Conservation (phyloP, 2,888 invertebrate species). For the Phania funesta region DNA sequence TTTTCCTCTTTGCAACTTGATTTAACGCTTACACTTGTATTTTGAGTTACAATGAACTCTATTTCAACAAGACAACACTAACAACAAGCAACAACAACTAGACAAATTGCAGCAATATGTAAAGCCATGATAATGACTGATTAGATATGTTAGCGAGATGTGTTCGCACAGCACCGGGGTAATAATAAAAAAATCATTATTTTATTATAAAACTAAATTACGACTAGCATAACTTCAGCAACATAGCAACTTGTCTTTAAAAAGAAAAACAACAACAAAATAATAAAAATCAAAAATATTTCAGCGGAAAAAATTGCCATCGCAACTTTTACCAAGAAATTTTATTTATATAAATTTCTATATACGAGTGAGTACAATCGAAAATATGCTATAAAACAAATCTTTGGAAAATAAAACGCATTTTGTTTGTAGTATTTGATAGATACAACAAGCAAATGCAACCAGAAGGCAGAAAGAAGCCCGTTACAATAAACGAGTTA, state of each 20-base stretch:
- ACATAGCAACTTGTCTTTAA: constrained; percentile 35
- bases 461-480: constrained; percentile 54
- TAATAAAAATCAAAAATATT: constrained; percentile 14
- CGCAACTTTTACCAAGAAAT: constrained; percentile 65
- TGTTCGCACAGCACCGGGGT: constrained; percentile 18
- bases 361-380: constrained; percentile 46
- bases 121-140: constrained; percentile 61
- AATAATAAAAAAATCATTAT: constrained; percentile 21
- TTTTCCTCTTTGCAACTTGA: constrained; percentile 4
- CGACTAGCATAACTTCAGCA: constrained; percentile 38
- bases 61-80: constrained; percentile 40
- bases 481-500: constrained; percentile 45
- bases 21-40: constrained; percentile 45
- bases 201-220: constrained; percentile 43
- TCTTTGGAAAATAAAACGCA: constrained; percentile 63
- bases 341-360: constrained; percentile 20
- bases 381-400: constrained; percentile 59
- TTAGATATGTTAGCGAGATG: constrained; percentile 41
- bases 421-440: constrained; percentile 24
- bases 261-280: constrained; percentile 16
- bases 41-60: constrained; percentile 65
- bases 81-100: constrained; percentile 20
- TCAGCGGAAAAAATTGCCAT: too few relatives aligned
- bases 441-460: constrained; percentile 30
- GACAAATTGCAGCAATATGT: constrained; percentile 59